Conservation (phyloP, 2,113 vertebrate species). For the Oenanthe oenanthe region DNA sequence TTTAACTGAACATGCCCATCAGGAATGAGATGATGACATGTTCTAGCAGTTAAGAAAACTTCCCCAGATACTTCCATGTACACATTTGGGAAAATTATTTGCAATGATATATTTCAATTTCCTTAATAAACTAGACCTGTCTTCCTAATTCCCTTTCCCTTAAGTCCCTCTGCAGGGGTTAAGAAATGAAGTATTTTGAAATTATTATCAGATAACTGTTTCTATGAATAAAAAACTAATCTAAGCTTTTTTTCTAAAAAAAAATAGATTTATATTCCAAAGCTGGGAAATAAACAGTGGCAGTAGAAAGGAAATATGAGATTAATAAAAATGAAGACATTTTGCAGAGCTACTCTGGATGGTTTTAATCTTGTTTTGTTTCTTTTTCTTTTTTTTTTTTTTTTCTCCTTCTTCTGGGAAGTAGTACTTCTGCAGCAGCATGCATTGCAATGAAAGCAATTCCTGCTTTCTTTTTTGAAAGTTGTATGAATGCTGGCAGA, state of each 20-base stretch:
- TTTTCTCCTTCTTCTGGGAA: neutral
- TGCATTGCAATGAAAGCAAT: neutral
- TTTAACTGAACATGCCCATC: constrained; percentile 23
- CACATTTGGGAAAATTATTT: constrained; percentile 57
- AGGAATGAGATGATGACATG: constrained; percentile 69
- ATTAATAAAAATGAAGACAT: constrained; percentile 37
- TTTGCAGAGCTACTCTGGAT: constrained; percentile 40
- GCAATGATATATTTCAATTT: constrained; percentile 62
- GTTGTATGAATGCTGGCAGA: neutral
- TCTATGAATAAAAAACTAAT: constrained; percentile 25
- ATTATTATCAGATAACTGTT: constrained; percentile 23
- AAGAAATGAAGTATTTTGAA: constrained; percentile 43
- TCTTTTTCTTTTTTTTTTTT: neutral
- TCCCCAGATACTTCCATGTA: constrained; percentile 32
- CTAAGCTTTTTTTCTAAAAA: neutral
- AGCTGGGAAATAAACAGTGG: constrained; percentile 37
- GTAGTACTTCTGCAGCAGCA: neutral
- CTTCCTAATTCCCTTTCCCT: constrained; percentile 40
- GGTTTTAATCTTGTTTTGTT: neutral
- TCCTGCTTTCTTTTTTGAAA: constrained; percentile 8
- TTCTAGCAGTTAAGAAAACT: constrained; percentile 39
- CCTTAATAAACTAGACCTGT: constrained; percentile 58
- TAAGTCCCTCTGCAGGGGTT: constrained; percentile 23
- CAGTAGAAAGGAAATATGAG: constrained; percentile 7
- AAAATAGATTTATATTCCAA: neutral